A percentile compares a stretch with the other conserved stretches of the same genome.
Conservation (phyloP, 2,888 invertebrate genomes). For the Hirtodrosophila confusa region DNA sequence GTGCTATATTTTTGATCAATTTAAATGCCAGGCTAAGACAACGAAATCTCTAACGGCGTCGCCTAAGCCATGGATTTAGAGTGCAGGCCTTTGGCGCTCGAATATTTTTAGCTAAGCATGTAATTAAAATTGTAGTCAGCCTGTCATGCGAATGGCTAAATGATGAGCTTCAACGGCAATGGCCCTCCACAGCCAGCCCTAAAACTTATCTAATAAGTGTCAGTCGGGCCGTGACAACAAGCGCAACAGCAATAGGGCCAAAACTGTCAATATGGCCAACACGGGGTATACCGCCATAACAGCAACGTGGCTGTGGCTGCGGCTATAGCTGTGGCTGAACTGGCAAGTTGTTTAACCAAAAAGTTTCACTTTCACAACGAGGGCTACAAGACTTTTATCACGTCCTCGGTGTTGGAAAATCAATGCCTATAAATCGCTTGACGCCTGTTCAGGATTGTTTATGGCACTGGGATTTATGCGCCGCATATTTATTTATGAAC, state of each 20-base stretch:
- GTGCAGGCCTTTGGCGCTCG: constrained; percentile 30
- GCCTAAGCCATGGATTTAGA: constrained; percentile 60
- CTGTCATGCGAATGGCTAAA: constrained; percentile 53
- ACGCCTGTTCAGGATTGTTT: constrained; percentile 58
- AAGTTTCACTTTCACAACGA: constrained; percentile 59
- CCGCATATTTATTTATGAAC: constrained; percentile 75
- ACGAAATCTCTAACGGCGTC: constrained; percentile 62
- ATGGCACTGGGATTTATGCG: constrained; percentile 67
- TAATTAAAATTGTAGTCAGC: constrained; percentile 63
- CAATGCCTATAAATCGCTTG: constrained; percentile 71
- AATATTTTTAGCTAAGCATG: constrained; percentile 62
- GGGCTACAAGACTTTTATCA: constrained; percentile 46
- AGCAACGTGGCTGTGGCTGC: constrained; percentile 59
- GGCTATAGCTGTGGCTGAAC: constrained; percentile 58
- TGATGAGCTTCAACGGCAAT: constrained; percentile 50
- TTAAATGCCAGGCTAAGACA: constrained; percentile 75
- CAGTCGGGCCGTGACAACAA: constrained; percentile 50
- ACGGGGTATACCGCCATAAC: neutral
- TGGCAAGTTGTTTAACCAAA: constrained; percentile 42
- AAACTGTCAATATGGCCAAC: constrained; percentile 1
- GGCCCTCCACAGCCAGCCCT: neutral
- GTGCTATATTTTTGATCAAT: constrained; percentile 70
- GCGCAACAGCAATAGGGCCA: constrained; percentile 26
- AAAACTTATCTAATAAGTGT: constrained; percentile 82
- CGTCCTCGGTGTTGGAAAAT: constrained; percentile 56